Evolutionary conservation across 2,888 invertebrate species (phyloP).

Genomic region (Campoplex nolae): DNA sequence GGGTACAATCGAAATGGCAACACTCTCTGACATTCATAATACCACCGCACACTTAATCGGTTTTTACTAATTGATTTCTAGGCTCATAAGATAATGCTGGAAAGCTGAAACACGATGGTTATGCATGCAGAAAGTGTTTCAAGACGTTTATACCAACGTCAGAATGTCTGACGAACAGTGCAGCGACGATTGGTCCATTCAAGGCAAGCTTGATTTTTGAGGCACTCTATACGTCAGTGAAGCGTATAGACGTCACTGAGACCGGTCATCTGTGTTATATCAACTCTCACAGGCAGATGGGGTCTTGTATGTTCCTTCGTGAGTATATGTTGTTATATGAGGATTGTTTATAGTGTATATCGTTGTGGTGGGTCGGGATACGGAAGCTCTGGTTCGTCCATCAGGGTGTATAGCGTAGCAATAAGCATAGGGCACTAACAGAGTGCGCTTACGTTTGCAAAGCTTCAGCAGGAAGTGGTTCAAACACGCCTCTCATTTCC

Average conservation of each 20-base stretch:
- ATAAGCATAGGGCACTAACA: slow-evolving; percentile 41
- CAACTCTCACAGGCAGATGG: background rate
- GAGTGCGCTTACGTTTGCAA: slow-evolving; percentile 47
- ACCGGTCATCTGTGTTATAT: background rate
- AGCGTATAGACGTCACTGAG: background rate
- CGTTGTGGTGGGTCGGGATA: slow-evolving; percentile 30
- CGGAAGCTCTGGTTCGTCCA: slow-evolving; percentile 24
- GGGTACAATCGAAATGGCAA: background rate
- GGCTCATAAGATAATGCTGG: background rate
- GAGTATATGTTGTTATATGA: slow-evolving; percentile 36
- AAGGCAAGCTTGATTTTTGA: background rate
- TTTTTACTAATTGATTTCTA: background rate
- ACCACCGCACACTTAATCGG: too few species aligned
- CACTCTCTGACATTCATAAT: background rate
- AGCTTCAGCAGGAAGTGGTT: slow-evolving; percentile 51
- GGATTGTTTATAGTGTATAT: slow-evolving; percentile 21
- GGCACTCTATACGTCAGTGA: background rate
- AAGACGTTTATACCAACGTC: background rate
- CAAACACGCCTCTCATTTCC: slow-evolving; percentile 45
- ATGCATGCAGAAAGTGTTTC: background rate
- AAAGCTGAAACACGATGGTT: background rate
- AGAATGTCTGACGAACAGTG: background rate
- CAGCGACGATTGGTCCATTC: background rate
- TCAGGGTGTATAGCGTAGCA: slow-evolving; percentile 45
- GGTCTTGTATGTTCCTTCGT: slow-evolving; percentile 6